Evolutionary conservation across 2,797 vertebrate species (phyloP).

Genomic region (Macrochelys suwanniensis): DNA sequence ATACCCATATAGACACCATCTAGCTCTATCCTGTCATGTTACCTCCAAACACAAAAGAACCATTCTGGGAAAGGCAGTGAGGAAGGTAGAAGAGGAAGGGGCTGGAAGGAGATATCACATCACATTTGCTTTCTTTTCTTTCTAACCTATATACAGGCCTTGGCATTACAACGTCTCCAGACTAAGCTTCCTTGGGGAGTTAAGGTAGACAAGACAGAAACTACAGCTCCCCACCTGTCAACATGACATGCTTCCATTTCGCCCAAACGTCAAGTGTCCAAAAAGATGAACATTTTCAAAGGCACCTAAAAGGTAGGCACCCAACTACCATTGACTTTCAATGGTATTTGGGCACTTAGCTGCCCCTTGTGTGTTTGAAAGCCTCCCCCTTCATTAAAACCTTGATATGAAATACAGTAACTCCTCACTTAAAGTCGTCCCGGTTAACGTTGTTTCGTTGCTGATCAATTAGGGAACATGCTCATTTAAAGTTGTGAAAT

Average conservation of each 20-base stretch:
- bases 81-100: not conserved
- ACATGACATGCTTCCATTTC: not conserved
- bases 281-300: not conserved
- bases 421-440: no score
- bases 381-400: not conserved
- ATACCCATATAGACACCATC: not conserved
- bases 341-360: not conserved
- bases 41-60: not conserved
- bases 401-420: not conserved
- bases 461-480: no score
- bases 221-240: not conserved
- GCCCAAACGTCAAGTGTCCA: not conserved
- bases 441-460: no score
- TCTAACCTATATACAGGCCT: not conserved
- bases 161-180: not conserved
- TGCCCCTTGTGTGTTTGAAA: not conserved
- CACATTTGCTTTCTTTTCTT: not conserved
- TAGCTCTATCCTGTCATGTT: not conserved
- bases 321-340: not conserved
- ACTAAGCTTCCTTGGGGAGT: not conserved
- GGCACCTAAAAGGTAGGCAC: not conserved
- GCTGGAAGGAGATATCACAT: not conserved
- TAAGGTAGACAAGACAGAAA: not conserved
- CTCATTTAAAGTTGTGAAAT: no score
- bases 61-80: not conserved